phyloP scores from a whole-genome alignment of 2,888 invertebrate genomes.

The Stenichneumon culpator region DNA sequence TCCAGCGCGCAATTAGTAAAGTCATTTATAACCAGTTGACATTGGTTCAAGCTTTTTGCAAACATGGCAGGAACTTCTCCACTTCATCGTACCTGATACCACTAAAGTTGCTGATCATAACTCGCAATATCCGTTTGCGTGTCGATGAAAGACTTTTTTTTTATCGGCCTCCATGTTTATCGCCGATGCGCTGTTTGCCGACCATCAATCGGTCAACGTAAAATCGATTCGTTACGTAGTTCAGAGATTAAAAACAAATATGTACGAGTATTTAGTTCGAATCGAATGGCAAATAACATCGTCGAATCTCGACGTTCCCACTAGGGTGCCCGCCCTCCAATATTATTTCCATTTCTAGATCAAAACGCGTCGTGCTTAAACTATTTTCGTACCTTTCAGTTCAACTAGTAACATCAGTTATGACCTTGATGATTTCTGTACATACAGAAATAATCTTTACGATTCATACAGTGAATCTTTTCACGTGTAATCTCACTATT shows the following conservation, averaged over 20 bases:
- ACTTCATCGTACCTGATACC: background rate
- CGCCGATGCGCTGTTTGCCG: background rate
- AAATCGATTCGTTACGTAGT: background rate
- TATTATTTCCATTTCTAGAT: too few relatives aligned
- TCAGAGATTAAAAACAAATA: background rate
- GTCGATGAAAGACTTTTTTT: background rate
- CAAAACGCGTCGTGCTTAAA: too few relatives aligned
- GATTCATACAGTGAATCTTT: slow-evolving; percentile 29
- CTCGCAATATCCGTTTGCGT: background rate
- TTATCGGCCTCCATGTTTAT: background rate
- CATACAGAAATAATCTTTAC: background rate
- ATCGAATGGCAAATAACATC: background rate
- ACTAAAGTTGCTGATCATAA: background rate
- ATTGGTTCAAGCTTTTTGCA: background rate
- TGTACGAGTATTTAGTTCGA: background rate
- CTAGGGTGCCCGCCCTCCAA: too few relatives aligned
- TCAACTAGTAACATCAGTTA: background rate
- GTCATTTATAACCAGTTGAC: background rate
- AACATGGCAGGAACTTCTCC: background rate
- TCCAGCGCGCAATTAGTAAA: background rate
- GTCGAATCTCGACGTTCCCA: background rate
- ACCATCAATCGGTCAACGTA: background rate
- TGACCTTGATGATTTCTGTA: background rate
- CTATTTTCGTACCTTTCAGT: background rate
- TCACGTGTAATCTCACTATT: slow-evolving; percentile 1